Percentiles rank a stretch among this genome's conserved stretches.
Conservation (phyloP, 2,797 vertebrate species). For the Momotus momota region DNA sequence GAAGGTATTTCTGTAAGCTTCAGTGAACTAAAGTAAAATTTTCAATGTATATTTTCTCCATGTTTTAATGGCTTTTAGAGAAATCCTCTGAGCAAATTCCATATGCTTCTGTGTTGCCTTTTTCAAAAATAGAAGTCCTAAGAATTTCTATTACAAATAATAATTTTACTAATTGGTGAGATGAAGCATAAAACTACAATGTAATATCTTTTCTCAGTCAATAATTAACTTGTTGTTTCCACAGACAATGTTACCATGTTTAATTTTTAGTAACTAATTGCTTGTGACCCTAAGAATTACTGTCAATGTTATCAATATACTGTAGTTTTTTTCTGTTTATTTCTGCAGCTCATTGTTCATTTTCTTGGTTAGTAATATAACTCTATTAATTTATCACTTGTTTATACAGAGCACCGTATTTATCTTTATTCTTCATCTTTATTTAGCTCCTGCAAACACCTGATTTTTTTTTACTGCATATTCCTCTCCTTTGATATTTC, state of each 20-base stretch:
- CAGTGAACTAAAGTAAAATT: not conserved
- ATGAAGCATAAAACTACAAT: not conserved
- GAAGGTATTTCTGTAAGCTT: not conserved
- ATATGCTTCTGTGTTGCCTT: not conserved
- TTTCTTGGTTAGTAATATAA: not conserved
- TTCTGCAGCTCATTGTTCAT: not conserved
- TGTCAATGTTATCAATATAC: not conserved
- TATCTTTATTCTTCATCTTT: conserved; percentile 6
- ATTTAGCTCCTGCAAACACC: not conserved
- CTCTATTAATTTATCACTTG: conserved; percentile 3
- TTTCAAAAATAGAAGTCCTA: not conserved
- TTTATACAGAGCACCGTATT: not conserved
- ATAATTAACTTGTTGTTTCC: not conserved
- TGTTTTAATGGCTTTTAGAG: not conserved
- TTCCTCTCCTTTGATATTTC: not conserved
- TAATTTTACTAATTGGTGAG: not conserved
- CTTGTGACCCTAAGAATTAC: not conserved
- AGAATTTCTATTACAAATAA: not conserved
- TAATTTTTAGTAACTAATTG: not conserved
- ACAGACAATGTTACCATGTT: not conserved
- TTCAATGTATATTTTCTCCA: not conserved
- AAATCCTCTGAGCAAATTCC: not conserved
- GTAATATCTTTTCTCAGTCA: not conserved
- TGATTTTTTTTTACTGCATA: not conserved
- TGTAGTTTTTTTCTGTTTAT: not conserved